These are phyloP conservation scores for Myanophis thanlyinensis DNA, from an alignment of 2,113 vertebrate species.

Conservation along the genomic window DNA sequence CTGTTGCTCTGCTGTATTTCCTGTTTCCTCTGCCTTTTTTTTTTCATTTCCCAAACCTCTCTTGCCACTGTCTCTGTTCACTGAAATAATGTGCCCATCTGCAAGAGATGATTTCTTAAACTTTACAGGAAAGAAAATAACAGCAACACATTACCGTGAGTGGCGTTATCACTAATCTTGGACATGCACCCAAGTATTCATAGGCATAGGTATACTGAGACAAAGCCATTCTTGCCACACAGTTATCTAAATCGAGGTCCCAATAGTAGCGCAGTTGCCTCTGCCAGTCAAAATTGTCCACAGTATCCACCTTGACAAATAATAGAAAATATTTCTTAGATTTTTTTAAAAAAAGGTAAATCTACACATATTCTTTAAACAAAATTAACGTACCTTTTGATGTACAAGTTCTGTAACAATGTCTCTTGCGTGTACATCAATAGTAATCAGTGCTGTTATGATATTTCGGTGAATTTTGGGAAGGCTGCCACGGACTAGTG, in stretches of 20 bases:
- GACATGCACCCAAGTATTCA: constrained; percentile 81
- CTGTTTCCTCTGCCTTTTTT: background rate
- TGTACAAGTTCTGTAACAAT: constrained; percentile 78
- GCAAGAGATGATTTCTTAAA: background rate
- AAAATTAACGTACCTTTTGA: constrained; percentile 65
- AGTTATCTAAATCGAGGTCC: constrained; percentile 79
- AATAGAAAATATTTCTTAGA: background rate
- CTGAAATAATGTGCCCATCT: background rate
- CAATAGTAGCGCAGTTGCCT: constrained; percentile 81
- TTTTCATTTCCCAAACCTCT: background rate
- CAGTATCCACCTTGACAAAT: constrained; percentile 67
- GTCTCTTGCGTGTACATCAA: constrained; percentile 82
- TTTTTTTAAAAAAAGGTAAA: background rate
- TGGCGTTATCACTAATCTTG: constrained; percentile 80
- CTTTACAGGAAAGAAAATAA: background rate
- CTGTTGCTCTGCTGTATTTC: background rate
- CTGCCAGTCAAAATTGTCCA: constrained; percentile 82
- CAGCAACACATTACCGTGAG: constrained; percentile 69
- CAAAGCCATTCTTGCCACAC: constrained; percentile 80
- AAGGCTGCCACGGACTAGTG: constrained; percentile 75
- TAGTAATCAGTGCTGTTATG: constrained; percentile 81
- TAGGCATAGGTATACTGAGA: constrained; percentile 83
- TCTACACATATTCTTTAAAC: background rate
- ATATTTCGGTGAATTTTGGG: constrained; percentile 80
- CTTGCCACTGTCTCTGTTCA: background rate